phyloP scores from a whole-genome alignment of 1,140 invertebrate genomes.

The Bombus consobrinus region DNA sequence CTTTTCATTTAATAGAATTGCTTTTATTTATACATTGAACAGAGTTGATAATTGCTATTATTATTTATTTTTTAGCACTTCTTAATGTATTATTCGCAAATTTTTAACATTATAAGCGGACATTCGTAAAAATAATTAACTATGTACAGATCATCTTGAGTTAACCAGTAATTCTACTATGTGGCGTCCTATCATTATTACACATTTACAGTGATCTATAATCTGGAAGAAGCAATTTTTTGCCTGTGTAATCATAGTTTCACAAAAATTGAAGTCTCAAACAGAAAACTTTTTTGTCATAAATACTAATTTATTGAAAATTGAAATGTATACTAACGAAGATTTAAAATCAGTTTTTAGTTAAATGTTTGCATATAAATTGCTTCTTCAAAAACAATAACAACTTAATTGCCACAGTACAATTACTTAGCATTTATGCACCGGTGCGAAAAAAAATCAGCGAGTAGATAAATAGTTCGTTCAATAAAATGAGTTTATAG shows the following conservation, averaged over 20 bases:
- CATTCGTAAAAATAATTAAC: slow-evolving; percentile 67
- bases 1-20: slow-evolving; percentile 48
- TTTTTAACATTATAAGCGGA: slow-evolving; percentile 56
- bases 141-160: slow-evolving; percentile 75
- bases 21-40: slow-evolving; percentile 70
- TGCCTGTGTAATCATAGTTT: slow-evolving; percentile 8
- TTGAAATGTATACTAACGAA: background rate
- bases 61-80: slow-evolving; percentile 60
- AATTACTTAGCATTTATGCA: slow-evolving; percentile 36
- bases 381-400: slow-evolving; percentile 52
- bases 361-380: slow-evolving; percentile 30
- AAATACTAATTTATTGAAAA: slow-evolving; percentile 1
- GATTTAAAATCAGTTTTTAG: background rate
- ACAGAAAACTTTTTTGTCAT: background rate
- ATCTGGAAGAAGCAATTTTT: slow-evolving; percentile 56
- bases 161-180: slow-evolving; percentile 73
- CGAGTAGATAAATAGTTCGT: slow-evolving; percentile 52
- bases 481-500: slow-evolving; percentile 52
- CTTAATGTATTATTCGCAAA: slow-evolving; percentile 56
- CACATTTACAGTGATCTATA: slow-evolving; percentile 62
- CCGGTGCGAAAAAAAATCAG: slow-evolving; percentile 45
- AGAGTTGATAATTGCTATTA: slow-evolving; percentile 61
- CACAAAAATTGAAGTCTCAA: slow-evolving; percentile 24
- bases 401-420: slow-evolving; percentile 31
- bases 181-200: slow-evolving; percentile 70